Base-by-base conservation (phyloP, 2,113 vertebrate genomes). In the Cephalopterus ornatus region DNA sequence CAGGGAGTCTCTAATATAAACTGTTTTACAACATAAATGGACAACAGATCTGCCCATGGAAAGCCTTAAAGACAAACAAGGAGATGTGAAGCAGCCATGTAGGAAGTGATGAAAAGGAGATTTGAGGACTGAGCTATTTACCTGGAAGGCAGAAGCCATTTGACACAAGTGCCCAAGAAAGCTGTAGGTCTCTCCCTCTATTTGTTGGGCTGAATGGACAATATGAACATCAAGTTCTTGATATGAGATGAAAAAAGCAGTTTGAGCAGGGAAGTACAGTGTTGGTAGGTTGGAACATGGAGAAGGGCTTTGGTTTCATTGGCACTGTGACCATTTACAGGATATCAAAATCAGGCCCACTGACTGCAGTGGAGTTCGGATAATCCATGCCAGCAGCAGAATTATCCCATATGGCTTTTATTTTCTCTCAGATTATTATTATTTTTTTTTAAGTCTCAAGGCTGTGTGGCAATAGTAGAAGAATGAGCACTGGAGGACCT, bases 381-480 rank as follows among this genome's bases (percentile, higher is more conserved):
- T 68, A 83, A 61, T 37, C 62, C 18, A 20, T 74, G 85, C 72
- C 82, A 90, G 85, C 72, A 77, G 55, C 46, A 81, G 67, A 92
- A 55, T 79, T 73, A 46, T 77, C 76, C 63, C 79, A 59, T 74
- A 86, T 78, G 89, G 68, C 80, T 95, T 96, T 88, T 78, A 77
- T 94, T 96, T 75, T 77, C 76, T 86, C 73, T 42, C 55, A 50
- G 49, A 67, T 88, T 47, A 39, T 71, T 84, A 33, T 71, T 39
- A 65, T 13, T 71, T 61, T 37, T 75, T 13, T 66, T 20, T 2
- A 84, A 88, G 42, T 84, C 72, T 66, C 35, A 71, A 88, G 59
- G 12, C 82, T 95, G 72, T 78, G 72, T 86, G 71, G 79, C 84
- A 93, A 68, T 71, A 85, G 80, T 21, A 80, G 94, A 88, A 85